Evolutionary conservation across 2,888 invertebrate species (phyloP).

Genomic region (Limnephilus rhombicus): DNA sequence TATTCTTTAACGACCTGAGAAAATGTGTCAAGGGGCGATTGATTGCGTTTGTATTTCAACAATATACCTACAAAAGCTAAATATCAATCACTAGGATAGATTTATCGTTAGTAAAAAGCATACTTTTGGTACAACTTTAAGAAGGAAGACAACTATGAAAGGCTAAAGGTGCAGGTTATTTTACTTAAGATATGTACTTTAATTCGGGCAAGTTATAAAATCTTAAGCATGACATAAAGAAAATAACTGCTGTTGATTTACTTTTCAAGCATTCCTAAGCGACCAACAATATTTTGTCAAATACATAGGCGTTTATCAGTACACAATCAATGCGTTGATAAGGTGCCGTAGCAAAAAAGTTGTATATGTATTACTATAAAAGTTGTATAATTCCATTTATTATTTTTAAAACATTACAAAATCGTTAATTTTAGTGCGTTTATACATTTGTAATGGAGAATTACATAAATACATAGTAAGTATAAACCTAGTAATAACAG

Average conservation of each 20-base stretch:
- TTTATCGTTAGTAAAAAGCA: neutral
- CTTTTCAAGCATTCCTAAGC: neutral
- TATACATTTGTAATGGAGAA: too few species aligned
- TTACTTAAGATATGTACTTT: too few species aligned
- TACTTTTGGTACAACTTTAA: neutral
- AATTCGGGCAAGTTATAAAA: neutral
- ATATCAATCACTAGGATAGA: neutral
- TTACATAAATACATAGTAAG: too few species aligned
- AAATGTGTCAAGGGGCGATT: neutral
- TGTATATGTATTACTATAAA: too few species aligned
- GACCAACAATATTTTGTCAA: neutral
- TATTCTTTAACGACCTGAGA: slow-evolving; percentile 11
- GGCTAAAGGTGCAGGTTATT: neutral
- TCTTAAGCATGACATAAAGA: neutral
- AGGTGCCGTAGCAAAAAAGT: too few species aligned
- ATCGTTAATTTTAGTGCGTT: too few species aligned
- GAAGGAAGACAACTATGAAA: too few species aligned
- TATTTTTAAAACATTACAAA: too few species aligned
- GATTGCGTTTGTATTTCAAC: neutral
- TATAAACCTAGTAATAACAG: too few species aligned
- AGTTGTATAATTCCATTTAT: too few species aligned
- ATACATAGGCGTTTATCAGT: neutral
- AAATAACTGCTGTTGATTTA: neutral
- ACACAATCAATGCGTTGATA: too few species aligned
- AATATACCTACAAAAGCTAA: neutral